Percentiles rank a stretch among this genome's conserved stretches.
These are phyloP conservation scores for Thamnophis sirtalis DNA, from an alignment of 2,113 vertebrate species.

Conservation along the genomic window DNA sequence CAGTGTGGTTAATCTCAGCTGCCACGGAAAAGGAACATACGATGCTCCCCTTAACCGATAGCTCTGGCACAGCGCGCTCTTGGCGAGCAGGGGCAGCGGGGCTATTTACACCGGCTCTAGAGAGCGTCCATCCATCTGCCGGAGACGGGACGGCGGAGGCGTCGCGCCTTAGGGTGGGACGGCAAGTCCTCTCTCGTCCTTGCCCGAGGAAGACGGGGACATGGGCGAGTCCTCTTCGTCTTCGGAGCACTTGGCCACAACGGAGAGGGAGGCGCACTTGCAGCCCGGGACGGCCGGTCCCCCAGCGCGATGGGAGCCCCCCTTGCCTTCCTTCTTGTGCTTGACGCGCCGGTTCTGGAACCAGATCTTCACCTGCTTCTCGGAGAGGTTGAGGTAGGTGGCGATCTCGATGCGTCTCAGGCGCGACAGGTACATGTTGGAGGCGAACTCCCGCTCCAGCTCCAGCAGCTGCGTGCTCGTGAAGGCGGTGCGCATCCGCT, in stretches of 20 bases:
- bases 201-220: slow-evolving; percentile 93
- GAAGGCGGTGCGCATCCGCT: slow-evolving; percentile 98
- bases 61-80: not conserved
- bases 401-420: slow-evolving; percentile 98
- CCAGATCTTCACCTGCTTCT: slow-evolving; percentile 99
- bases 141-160: not conserved
- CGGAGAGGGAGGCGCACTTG: slow-evolving; percentile 89
- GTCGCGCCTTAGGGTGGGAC: slow-evolving; percentile 75
- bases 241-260: slow-evolving; percentile 84
- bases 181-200: slow-evolving; percentile 90
- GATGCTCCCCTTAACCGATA: not conserved
- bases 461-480: slow-evolving; percentile 98
- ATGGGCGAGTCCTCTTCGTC: slow-evolving; percentile 90
- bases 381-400: slow-evolving; percentile 97
- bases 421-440: slow-evolving; percentile 98
- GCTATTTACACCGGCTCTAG: not conserved
- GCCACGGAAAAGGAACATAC: not conserved
- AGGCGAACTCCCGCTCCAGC: slow-evolving; percentile 95
- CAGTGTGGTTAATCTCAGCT: not conserved
- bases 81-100: not conserved
- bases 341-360: slow-evolving; percentile 98
- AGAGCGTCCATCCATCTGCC: not conserved
- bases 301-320: slow-evolving; percentile 74
- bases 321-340: slow-evolving; percentile 98
- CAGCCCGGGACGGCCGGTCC: slow-evolving; percentile 74